phyloP scores from a whole-genome alignment of 2,113 vertebrate genomes.

The Ptychochromis oligacanthus region DNA sequence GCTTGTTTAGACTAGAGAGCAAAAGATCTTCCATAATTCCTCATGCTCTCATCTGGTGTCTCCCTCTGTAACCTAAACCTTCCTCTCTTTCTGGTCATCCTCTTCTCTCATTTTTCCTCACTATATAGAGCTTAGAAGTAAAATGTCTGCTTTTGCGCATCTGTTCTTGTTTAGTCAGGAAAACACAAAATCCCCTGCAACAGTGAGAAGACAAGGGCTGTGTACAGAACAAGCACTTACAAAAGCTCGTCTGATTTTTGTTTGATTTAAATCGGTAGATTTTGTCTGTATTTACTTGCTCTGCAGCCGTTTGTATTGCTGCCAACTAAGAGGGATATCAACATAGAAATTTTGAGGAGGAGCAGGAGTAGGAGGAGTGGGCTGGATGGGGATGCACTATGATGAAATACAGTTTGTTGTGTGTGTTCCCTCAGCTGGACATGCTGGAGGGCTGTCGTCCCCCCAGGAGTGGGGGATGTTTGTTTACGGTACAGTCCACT shows the following conservation, averaged over 20 bases:
- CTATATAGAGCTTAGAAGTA: not conserved
- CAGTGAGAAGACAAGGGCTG: not conserved
- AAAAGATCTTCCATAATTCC: slow-evolving; percentile 42
- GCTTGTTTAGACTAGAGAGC: slow-evolving; percentile 54
- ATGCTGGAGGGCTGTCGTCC: not conserved
- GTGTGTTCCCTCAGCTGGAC: slow-evolving; percentile 32
- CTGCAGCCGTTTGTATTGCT: not conserved
- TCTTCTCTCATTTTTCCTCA: slow-evolving; percentile 1
- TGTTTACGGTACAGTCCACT: slow-evolving; percentile 27
- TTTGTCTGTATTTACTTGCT: slow-evolving; percentile 17
- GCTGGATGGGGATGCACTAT: not conserved
- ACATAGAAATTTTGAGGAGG: not conserved
- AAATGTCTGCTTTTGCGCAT: slow-evolving; percentile 24
- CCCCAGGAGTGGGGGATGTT: not conserved
- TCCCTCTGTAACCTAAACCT: slow-evolving; percentile 26
- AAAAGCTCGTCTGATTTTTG: not conserved
- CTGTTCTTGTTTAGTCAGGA: slow-evolving; percentile 17
- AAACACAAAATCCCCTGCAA: slow-evolving; percentile 27
- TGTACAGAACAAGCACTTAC: not conserved
- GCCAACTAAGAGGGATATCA: not conserved
- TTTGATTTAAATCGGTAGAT: not conserved
- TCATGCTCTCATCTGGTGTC: slow-evolving; percentile 34
- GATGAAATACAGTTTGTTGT: slow-evolving; percentile 1
- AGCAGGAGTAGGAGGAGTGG: not conserved
- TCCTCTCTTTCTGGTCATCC: not conserved